phyloP scores from a whole-genome alignment of 1,140 invertebrate species.

The Formica exsecta region DNA sequence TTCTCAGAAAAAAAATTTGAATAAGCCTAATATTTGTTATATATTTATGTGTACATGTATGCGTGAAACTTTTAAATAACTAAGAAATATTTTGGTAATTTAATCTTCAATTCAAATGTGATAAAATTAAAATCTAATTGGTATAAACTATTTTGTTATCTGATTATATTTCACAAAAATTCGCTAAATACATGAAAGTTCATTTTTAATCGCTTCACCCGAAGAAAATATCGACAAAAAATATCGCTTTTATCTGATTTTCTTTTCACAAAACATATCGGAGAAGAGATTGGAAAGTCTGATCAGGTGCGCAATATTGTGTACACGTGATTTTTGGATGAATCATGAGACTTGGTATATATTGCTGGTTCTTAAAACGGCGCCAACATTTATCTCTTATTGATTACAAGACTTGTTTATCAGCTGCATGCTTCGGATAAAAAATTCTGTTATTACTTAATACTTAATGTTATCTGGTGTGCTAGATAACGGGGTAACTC shows the following conservation, averaged over 20 bases:
- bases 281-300: background rate
- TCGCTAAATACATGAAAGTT: background rate
- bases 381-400: slow-evolving; percentile 45
- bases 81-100: background rate
- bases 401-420: slow-evolving; percentile 34
- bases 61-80: background rate
- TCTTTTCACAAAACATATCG: background rate
- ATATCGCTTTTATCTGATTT: background rate
- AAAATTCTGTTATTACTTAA: slow-evolving; percentile 51
- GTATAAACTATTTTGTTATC: background rate
- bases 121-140: background rate
- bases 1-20: background rate
- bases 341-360: slow-evolving; percentile 16
- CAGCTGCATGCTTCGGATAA: slow-evolving; percentile 10
- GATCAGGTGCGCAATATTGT: slow-evolving; percentile 32
- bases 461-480: slow-evolving; percentile 7
- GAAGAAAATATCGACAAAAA: background rate
- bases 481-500: slow-evolving; percentile 6
- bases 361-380: slow-evolving; percentile 30
- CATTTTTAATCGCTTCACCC: background rate
- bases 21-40: background rate
- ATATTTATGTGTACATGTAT: no score
- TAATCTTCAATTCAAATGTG: slow-evolving; percentile 23
- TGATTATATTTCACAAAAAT: background rate
- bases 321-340: slow-evolving; percentile 40